Percentiles rank a stretch among this genome's conserved stretches.
phyloP scores from a whole-genome alignment of 2,797 vertebrate genomes.

The Yasuhikotakia modesta region DNA sequence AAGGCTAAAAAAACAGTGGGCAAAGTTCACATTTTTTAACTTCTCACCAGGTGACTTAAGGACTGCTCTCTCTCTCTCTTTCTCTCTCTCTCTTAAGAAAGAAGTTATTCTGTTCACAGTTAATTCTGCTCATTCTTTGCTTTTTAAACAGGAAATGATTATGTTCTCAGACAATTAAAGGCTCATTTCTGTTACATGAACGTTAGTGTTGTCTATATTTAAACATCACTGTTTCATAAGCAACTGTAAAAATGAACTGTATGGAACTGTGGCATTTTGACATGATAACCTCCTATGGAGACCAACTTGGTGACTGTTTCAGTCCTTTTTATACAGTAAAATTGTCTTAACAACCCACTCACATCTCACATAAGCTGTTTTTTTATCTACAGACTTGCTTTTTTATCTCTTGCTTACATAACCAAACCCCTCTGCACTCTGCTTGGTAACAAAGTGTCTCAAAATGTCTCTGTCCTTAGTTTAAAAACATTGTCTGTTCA shows the following conservation, averaged over 20 bases:
- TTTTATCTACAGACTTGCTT: not conserved
- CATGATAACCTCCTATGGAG: not conserved
- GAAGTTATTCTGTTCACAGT: slow-evolving; percentile 17
- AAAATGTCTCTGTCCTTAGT: not conserved
- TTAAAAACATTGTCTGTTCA: not conserved
- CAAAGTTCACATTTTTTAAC: slow-evolving; percentile 16
- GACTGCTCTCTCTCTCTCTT: slow-evolving; percentile 43
- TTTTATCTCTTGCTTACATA: slow-evolving; percentile 8
- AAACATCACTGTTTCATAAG: not conserved
- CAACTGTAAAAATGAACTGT: not conserved
- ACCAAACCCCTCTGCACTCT: not conserved
- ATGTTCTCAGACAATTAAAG: slow-evolving; percentile 6
- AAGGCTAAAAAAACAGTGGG: not conserved
- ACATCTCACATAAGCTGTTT: slow-evolving; percentile 15
- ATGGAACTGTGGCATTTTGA: not conserved
- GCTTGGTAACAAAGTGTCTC: not conserved
- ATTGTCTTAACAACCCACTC: not conserved
- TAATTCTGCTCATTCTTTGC: not conserved
- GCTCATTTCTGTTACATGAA: not conserved
- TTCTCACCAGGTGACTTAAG: not conserved
- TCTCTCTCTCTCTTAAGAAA: slow-evolving; percentile 13
- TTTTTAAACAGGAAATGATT: slow-evolving; percentile 6
- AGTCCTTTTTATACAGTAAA: not conserved
- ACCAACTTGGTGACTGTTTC: not conserved
- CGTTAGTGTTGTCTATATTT: not conserved